Base-by-base conservation (phyloP, 2,888 invertebrate species). In the Platypus cylindrus region DNA sequence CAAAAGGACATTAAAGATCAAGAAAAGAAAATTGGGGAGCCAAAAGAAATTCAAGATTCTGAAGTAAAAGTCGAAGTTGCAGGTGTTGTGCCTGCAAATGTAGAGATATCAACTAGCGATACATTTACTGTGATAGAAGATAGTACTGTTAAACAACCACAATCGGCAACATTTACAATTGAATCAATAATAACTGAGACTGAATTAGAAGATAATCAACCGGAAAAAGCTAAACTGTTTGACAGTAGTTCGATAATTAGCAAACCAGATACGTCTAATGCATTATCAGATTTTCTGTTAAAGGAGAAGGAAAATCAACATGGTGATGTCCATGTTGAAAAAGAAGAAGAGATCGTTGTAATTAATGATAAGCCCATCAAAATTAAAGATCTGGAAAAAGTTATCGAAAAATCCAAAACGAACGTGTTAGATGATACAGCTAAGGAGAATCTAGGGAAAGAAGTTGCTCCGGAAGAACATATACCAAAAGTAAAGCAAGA, bases 131-230 rank as follows among this genome's bases (percentile, higher is more conserved):
- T 45, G 7, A 40, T 27, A 12, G 41, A 40, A 25, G 44, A 44
- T 11, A n/a, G 2, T 9, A 20, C 15, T 7, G 15, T n/a, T 12
- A 11, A 8, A 11, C 24, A 40, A 22, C 44, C 45, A 9, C 38
- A 42, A 33, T 39, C 35, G 12, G 36, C 47, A 25, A 43, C 47
- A 2, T 53, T 52, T 37, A 51, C 46, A 25, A 47, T 54, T 5
- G 55, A 55, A 38, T 48, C 55, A 4, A 47, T 53, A 25, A 37
- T 52, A 23, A 54, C 54, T 7, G 52, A 55, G 45, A 46, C 53
- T 5, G 46, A 49, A 32, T 20, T 48, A 5, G 51, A 48, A 34
- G 43, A 45, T 9, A 26, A 31, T 27, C 24, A 15, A 4, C 31
- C 43, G 27, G 43, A 36, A 33, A 22, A 29, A 11, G 39, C 16